Conservation (phyloP, 2,113 vertebrate genomes). For the Pyrgilauda ruficollis region DNA sequence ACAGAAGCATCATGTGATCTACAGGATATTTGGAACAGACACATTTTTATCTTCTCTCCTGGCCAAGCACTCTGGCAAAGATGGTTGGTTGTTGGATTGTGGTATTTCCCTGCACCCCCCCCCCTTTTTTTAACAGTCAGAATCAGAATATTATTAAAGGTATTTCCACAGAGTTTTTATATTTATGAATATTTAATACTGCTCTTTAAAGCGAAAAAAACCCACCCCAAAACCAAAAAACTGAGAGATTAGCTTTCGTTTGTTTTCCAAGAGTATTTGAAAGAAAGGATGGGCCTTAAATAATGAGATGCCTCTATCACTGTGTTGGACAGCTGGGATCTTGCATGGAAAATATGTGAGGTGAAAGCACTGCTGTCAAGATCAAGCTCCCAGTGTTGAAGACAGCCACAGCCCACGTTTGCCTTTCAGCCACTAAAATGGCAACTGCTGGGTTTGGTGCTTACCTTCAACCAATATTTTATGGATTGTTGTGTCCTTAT, state of each 20-base stretch:
- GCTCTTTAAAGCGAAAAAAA: slow-evolving; percentile 62
- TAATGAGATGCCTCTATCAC: slow-evolving; percentile 26
- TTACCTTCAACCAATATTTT: slow-evolving; percentile 41
- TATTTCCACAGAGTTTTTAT: slow-evolving; percentile 58
- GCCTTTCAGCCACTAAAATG: not conserved
- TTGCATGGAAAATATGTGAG: not conserved
- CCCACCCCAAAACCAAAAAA: not conserved
- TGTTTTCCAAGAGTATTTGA: not conserved
- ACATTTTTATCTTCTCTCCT: slow-evolving; percentile 8
- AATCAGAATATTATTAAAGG: not conserved
- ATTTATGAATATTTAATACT: slow-evolving; percentile 58
- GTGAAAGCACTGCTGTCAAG: not conserved
- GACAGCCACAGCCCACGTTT: slow-evolving; percentile 7
- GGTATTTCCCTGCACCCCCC: not conserved
- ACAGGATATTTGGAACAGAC: not conserved
- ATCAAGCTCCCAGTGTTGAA: slow-evolving; percentile 20
- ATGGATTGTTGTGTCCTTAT: not conserved
- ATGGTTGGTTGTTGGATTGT: not conserved
- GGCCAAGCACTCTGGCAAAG: not conserved
- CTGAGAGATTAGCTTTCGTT: not conserved
- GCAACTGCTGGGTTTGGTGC: slow-evolving; percentile 50
- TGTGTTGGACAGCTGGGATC: slow-evolving; percentile 20
- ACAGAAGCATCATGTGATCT: not conserved
- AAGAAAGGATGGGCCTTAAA: slow-evolving; percentile 49
- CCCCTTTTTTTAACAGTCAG: not conserved